These are phyloP conservation scores for Stenopsyche tienmushanensis DNA, from an alignment of 1,140 invertebrate genomes.

Conservation along the genomic window DNA sequence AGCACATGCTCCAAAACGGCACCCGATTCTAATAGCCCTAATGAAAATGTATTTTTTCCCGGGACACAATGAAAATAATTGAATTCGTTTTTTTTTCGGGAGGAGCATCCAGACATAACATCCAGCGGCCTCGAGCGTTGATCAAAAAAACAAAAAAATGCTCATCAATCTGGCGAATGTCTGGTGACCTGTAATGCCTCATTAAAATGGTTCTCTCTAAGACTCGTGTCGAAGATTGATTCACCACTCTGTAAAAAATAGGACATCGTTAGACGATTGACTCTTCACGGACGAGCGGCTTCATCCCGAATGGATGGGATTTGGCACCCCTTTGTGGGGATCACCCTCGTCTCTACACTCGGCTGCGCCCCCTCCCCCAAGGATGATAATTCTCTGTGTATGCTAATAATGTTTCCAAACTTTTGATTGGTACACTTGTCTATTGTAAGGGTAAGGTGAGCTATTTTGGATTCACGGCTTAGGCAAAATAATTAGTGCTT, in stretches of 20 bases:
- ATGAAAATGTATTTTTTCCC: too few relatives aligned
- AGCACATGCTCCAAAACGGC: too few relatives aligned
- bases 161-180: slow-evolving; percentile 33
- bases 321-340: background rate
- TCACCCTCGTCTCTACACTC: background rate
- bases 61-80: too few relatives aligned
- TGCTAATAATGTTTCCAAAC: slow-evolving; percentile 35
- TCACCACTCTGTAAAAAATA: slow-evolving; percentile 20
- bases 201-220: slow-evolving; percentile 20
- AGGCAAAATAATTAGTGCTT: background rate
- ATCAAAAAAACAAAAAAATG: slow-evolving; percentile 32
- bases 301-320: background rate
- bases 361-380: background rate
- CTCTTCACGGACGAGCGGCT: background rate
- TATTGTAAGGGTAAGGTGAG: slow-evolving; percentile 8
- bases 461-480: background rate
- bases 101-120: too few relatives aligned
- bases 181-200: slow-evolving; percentile 21
- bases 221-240: slow-evolving; percentile 35
- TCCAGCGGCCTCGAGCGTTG: too few relatives aligned
- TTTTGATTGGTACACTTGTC: slow-evolving; percentile 36
- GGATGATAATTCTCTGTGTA: slow-evolving; percentile 33
- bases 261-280: slow-evolving; percentile 39
- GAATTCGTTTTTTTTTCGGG: background rate
- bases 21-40: too few relatives aligned